phyloP scores from a whole-genome alignment of 2,888 invertebrate species.

The Cosmia pyralina region DNA sequence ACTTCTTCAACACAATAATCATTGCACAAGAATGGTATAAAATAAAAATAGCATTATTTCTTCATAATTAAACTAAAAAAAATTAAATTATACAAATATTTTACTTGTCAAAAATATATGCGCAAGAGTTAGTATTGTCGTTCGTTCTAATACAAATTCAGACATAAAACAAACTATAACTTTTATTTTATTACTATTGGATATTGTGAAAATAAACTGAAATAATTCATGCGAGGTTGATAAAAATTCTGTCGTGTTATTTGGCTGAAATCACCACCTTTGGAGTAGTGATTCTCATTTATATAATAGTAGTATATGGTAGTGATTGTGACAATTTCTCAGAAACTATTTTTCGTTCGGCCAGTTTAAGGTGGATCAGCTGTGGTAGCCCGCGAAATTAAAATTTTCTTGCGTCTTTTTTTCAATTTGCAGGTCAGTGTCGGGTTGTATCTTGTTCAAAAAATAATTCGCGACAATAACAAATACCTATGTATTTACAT shows the following conservation, averaged over 20 bases:
- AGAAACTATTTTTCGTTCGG: neutral
- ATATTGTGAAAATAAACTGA: conserved; percentile 41
- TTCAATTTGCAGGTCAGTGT: too few relatives aligned
- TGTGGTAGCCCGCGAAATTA: too few relatives aligned
- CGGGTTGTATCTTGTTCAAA: too few relatives aligned
- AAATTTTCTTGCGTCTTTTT: too few relatives aligned
- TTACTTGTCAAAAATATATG: neutral
- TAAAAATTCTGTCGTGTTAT: neutral
- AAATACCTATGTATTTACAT: too few relatives aligned
- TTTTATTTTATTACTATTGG: conserved; percentile 41
- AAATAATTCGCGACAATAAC: too few relatives aligned
- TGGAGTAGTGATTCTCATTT: neutral
- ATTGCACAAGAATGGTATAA: conserved; percentile 38
- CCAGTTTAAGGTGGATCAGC: neutral
- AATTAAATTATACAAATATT: neutral
- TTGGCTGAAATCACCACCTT: neutral
- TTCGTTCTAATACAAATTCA: conserved; percentile 6
- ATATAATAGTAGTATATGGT: too few relatives aligned
- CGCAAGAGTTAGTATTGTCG: neutral
- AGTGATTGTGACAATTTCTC: neutral
- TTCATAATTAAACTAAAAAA: neutral
- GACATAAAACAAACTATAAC: conserved; percentile 8
- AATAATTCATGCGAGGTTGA: neutral
- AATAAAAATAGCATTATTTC: conserved; percentile 51
- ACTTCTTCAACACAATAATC: conserved; percentile 36